Conservation (phyloP, 2,797 vertebrate genomes). For the Hydrolagus colliei region DNA sequence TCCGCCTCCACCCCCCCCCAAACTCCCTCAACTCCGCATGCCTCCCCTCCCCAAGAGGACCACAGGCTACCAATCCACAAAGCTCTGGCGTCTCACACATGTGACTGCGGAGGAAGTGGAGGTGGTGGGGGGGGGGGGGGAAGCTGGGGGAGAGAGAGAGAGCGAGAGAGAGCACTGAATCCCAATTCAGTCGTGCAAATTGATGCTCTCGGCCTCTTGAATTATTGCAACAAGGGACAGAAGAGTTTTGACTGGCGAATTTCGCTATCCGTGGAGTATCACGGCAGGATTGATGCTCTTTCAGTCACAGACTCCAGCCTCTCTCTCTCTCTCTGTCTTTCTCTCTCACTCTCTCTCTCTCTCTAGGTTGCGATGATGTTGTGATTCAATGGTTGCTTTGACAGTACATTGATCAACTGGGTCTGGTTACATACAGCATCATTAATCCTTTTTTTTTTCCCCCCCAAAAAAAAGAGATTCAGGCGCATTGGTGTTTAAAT, state of each 20-base stretch:
- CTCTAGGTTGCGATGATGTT: background rate
- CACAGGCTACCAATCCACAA: background rate
- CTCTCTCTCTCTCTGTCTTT: background rate
- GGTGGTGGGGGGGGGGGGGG: no score
- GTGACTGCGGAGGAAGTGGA: background rate
- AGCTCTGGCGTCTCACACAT: background rate
- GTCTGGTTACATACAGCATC: background rate
- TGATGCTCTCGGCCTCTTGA: background rate
- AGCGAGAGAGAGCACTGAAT: background rate
- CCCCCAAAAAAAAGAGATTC: background rate
- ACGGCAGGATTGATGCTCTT: background rate
- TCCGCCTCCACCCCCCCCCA: no score
- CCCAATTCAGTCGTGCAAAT: background rate
- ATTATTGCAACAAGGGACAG: constrained; percentile 2
- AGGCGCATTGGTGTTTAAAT: background rate
- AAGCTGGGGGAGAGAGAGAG: no score
- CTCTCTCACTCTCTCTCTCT: no score
- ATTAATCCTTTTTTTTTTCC: background rate
- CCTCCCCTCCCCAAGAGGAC: background rate
- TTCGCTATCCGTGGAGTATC: background rate
- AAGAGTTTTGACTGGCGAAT: background rate
- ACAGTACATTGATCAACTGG: background rate
- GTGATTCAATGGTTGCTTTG: background rate
- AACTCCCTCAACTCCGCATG: no score
- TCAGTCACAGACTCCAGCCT: background rate